Evolutionary conservation across 2,888 invertebrate species (phyloP).

Genomic region (Tiliacea aurago): DNA sequence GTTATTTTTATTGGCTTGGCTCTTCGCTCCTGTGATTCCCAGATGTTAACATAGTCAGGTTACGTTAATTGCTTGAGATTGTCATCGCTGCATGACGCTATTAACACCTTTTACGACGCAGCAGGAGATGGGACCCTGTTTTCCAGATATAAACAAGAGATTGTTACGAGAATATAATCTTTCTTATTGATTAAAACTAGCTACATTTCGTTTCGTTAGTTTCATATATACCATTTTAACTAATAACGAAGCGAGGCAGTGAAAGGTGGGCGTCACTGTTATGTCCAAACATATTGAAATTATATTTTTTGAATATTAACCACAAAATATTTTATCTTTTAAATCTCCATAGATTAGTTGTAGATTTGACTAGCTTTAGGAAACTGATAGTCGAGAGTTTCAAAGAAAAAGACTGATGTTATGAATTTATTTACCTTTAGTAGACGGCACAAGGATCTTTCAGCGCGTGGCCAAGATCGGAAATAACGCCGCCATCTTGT

Average conservation of each 20-base stretch:
- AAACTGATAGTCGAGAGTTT: neutral
- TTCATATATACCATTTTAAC: neutral
- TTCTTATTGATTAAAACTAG: conserved; percentile 1
- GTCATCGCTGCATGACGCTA: conserved; percentile 29
- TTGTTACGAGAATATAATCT: conserved; percentile 11
- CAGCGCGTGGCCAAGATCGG: no score
- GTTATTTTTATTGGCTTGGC: neutral
- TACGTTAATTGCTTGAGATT: conserved; percentile 38
- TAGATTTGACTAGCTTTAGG: neutral
- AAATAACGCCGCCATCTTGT: no score
- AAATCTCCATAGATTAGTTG: neutral
- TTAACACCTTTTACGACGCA: conserved; percentile 36
- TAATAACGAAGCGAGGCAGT: conserved; percentile 10
- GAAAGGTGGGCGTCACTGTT: conserved; percentile 30
- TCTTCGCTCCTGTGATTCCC: neutral
- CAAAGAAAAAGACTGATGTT: no score
- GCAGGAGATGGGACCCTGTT: conserved; percentile 14
- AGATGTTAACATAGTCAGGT: neutral
- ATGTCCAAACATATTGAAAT: conserved; percentile 15
- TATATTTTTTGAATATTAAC: conserved; percentile 13
- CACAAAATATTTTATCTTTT: conserved; percentile 14
- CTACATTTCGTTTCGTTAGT: neutral
- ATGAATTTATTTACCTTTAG: neutral
- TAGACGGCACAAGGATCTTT: no score
- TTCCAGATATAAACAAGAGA: conserved; percentile 19